Base-by-base conservation (phyloP, 2,888 invertebrate genomes). In the Phengaris alcon region DNA sequence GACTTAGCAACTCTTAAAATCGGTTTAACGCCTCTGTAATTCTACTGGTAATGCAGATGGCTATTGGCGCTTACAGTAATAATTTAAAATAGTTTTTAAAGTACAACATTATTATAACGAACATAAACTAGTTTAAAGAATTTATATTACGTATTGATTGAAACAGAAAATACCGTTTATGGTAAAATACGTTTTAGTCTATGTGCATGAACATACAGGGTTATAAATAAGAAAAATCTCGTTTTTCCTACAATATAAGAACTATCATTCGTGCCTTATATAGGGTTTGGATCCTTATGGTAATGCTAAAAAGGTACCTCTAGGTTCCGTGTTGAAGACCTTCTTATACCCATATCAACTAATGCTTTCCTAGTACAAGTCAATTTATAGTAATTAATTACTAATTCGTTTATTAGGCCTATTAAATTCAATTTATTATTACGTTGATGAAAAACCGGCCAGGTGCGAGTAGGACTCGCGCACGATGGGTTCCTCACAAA, bases 211-310 rank as follows among this genome's bases (percentile, higher is more conserved):
- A 52, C 52, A 15, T 22, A 64, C 35, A 64, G 64, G 64, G 64
- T 12, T 64, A 64, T 64, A 64, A 12, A 64, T 64, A 44, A 64
- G 35, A 64, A 64, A 64, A 64, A 44, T 64, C 35, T 44, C 12
- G 64, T 64, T 64, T 64, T 64, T 64, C 64, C 13, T 64, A 64
- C 64, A 64, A 35, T 35, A 64, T 64, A 64, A 64, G 6, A 44
- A 52, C 52, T 64, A 44, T 64, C 35, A 35, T 44, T 35, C 35
- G 35, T 6, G 6, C 64, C 64, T 35, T 64, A 64, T 35, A 35
- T 35, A 35, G 35, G 64, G 35, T 5, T 64, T 35, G 35, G 35
- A 0, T 12, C 64, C 64, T 13, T 64, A 64, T 3, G 12, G 12
- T 6, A 12, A 64, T 64, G 64, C 64, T 64, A 64, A 64, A 5